Evolutionary conservation across 2,888 invertebrate species (phyloP), one percentile per base, ranked within the genome.

Genomic region (Maniola hyperantus): DNA sequence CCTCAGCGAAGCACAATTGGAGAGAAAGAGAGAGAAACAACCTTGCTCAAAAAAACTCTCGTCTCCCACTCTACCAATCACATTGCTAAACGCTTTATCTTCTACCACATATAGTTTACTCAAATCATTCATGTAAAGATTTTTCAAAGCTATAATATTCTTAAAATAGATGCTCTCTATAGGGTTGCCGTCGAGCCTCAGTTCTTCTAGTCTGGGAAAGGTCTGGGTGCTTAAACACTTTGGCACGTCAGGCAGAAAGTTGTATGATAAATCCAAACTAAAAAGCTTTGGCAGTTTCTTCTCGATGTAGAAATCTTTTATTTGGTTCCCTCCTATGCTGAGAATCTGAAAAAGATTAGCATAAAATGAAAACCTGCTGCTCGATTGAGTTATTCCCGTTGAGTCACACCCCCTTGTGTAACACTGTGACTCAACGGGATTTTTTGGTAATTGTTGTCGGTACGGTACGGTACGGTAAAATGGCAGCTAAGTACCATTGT

Each of bases 121-220:
- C 74, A 93, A 75, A 62, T 91, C 87, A 66, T 84, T 92, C 77
- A 92, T 87, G 65, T 88, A 87, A 58, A 94, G 79, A 73, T 74
- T 87, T 73, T 82, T 86, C 11, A 94, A 64, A 7, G 83, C 83
- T 18, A 94, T 75, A 39, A 92, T 87, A 42, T 90, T 88, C 68
- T 83, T 80, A 73, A 94, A 93, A 70, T 87, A 88, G 71, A 94
- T 83, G 42, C 76, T 78, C 58, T 83, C 79, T 13, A 94, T 81
- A 2, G 91, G 91, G 82, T 94, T 94, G 68, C 90, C 91, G 75
- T 93, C 93, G 54, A 94, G 78, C n/a, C 87, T 78, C 6, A 94
- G 80, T 54, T 87, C 88, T 60, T 88, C 87, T 67, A 94, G 81
- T 72, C 82, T 83, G 0, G 94, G 94, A 44, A 93, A 86, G 61